Percentiles rank a stretch among this genome's conserved stretches.
These are phyloP conservation scores for Crotalus horridus DNA, from an alignment of 2,113 vertebrate genomes.

Conservation along the genomic window DNA sequence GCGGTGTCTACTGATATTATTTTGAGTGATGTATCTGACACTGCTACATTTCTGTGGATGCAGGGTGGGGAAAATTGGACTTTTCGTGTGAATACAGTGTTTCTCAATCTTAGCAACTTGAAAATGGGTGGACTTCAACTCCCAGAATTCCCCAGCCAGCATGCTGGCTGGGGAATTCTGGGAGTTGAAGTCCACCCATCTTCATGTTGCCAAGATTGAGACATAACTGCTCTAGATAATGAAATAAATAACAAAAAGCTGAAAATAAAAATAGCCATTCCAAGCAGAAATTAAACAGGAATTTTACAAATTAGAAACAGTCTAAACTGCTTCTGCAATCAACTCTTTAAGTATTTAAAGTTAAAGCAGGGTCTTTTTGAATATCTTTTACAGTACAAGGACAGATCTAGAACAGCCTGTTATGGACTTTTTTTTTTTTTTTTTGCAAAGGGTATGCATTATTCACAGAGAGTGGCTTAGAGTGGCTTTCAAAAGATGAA, in stretches of 20 bases:
- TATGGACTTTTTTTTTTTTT: neutral
- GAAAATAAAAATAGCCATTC: constrained; percentile 39
- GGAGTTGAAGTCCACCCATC: neutral
- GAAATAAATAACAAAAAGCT: constrained; percentile 20
- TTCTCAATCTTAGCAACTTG: neutral
- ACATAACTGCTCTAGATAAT: neutral
- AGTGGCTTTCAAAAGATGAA: neutral
- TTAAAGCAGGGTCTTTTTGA: neutral
- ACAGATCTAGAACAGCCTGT: neutral
- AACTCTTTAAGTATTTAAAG: neutral
- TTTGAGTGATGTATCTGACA: neutral
- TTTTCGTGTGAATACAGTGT: neutral
- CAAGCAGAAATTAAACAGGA: constrained; percentile 22
- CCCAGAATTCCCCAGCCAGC: neutral
- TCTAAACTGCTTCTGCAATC: neutral
- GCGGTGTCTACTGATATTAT: constrained; percentile 36
- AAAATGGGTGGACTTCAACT: neutral
- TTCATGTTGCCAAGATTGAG: neutral
- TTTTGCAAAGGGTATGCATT: neutral
- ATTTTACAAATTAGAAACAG: constrained; percentile 39
- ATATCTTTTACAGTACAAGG: neutral
- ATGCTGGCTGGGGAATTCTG: neutral
- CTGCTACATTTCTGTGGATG: neutral
- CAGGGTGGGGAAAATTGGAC: no score
- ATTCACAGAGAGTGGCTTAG: neutral